Evolutionary conservation across 1,140 invertebrate genomes (phyloP), one percentile per base, ranked within the genome.

Genomic region (Zaprionus taronus): DNA sequence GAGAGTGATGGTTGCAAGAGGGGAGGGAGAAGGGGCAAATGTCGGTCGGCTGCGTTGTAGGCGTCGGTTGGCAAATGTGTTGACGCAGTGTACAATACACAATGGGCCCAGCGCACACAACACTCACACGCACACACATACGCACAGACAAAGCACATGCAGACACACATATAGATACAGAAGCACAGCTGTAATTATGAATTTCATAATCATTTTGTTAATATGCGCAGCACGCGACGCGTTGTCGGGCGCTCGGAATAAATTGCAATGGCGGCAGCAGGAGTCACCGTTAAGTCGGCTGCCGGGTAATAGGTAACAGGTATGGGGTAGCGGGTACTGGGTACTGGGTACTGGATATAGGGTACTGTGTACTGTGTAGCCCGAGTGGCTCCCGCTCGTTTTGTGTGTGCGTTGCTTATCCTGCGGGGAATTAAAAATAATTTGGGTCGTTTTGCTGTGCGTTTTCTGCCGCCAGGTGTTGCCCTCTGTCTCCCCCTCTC

Each of bases 191-290:
- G 86, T 90, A 90, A 90, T 90, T 90, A 90, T 90, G 86, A 91
- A 91, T 91, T 90, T 90, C 86, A 90, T 91, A 90, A 90, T 90
- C 82, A 90, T 90, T 90, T 90, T 79, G 86, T 91, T 90, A 90
- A 90, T 90, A 90, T 90, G 77, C 86, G 86, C 86, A 85, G 77
- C 86, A 90, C 86, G 86, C 86, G 78, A 82, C 70, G 67, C 67
- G 63, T 79, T 77, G 76, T 62, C 71, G 41, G 36, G 75, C 79
- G 79, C 57, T 68, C 79, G 69, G 79, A 78, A 85, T 90, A 82
- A 91, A 91, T 86, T 89, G 85, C 84, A 83, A 73, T 47, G 24
- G 67, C 34, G 47, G 72, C 61, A 55, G 34, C 64, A 66, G 64
- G 64, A 66, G 64, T 66, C 36, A 56, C 24, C 53, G 64, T 26